A percentile compares a stretch with the other conserved stretches of the same genome.
Conservation (phyloP, 2,113 vertebrate species). For the Phoenicopterus ruber region DNA sequence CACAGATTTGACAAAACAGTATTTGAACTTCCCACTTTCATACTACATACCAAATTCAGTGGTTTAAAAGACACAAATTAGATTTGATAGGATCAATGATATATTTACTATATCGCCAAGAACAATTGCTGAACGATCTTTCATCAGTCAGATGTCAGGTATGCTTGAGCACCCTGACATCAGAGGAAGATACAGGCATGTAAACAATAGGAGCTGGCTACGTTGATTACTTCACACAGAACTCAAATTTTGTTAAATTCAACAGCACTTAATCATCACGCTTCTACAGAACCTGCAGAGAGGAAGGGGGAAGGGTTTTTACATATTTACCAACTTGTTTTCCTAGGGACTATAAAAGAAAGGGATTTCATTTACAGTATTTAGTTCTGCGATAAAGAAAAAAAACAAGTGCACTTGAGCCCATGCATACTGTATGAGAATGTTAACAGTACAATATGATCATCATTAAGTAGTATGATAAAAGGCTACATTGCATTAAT, state of each 20-base stretch:
- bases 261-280: conserved; percentile 22
- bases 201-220: conserved; percentile 61
- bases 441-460: conserved; percentile 61
- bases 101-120: neutral
- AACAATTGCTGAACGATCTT: neutral
- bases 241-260: conserved; percentile 34
- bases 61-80: conserved; percentile 39
- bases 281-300: conserved; percentile 58
- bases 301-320: conserved; percentile 25
- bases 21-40: conserved; percentile 40
- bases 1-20: conserved; percentile 11
- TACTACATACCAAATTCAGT: conserved; percentile 34
- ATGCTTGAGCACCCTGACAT: neutral
- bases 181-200: conserved; percentile 22
- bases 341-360: conserved; percentile 52
- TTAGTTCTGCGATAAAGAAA: conserved; percentile 65
- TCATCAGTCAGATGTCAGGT: neutral
- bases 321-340: conserved; percentile 23
- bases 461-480: conserved; percentile 56
- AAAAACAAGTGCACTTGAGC: conserved; percentile 61
- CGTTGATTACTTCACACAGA: conserved; percentile 34
- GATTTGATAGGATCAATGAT: conserved; percentile 47
- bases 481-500: conserved; percentile 63
- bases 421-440: conserved; percentile 64
- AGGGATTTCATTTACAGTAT: conserved; percentile 55